Percentiles rank a stretch among this genome's conserved stretches.
These are phyloP conservation scores for Macrobrachium nipponense DNA, from an alignment of 1,140 invertebrate genomes.

Conservation along the genomic window DNA sequence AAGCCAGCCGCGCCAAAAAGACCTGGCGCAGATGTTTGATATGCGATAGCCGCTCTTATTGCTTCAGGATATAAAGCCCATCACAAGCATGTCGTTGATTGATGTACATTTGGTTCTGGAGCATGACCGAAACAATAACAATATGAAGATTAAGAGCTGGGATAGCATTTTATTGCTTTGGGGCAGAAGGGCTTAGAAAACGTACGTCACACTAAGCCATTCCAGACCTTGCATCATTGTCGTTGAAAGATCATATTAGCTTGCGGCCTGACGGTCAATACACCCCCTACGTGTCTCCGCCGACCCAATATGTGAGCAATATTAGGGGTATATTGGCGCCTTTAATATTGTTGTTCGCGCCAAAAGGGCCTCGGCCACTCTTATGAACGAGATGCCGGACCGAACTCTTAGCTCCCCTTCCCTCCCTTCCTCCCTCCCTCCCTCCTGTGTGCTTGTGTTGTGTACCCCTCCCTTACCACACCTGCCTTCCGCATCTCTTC, in stretches of 20 bases:
- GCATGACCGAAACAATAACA: conserved; percentile 62
- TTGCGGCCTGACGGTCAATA: neutral
- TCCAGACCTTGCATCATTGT: neutral
- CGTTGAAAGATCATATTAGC: neutral
- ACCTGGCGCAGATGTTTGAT: neutral
- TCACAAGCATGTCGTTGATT: conserved; percentile 44
- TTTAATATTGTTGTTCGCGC: conserved; percentile 61
- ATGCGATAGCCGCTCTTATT: conserved; percentile 27
- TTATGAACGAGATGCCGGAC: conserved; percentile 50
- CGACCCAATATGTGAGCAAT: conserved; percentile 59
- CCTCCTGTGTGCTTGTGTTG: neutral
- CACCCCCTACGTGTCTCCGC: conserved; percentile 16
- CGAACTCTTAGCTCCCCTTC: neutral
- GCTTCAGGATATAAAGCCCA: conserved; percentile 21
- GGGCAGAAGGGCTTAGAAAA: conserved; percentile 33
- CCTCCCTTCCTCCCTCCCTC: neutral
- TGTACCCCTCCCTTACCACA: neutral
- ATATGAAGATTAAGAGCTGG: conserved; percentile 61
- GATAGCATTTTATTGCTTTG: conserved; percentile 60
- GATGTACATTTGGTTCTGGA: conserved; percentile 58
- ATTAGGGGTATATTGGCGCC: conserved; percentile 61
- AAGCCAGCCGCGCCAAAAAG: conserved; percentile 30
- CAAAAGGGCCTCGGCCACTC: conserved; percentile 52
- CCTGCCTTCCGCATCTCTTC: neutral
- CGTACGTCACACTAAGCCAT: neutral